Evolutionary conservation across 2,797 vertebrate genomes (phyloP), one percentile per base, ranked within the genome.

Genomic region (Sylvilagus floridanus): DNA sequence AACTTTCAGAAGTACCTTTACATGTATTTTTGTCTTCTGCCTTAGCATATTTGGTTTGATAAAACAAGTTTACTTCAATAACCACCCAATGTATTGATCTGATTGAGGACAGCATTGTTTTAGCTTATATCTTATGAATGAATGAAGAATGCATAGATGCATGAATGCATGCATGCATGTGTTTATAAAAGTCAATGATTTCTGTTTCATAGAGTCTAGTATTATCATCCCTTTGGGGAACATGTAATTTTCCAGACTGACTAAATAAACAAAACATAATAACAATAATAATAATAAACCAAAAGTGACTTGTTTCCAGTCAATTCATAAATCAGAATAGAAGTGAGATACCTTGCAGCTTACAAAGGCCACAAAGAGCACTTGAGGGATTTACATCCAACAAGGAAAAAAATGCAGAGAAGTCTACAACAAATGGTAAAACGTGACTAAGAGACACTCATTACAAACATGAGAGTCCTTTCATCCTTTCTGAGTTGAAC

Each of bases 11-110:
- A 57, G 54, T 57, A 57, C 54, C 54, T 6, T 57, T 17, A 7
- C 54, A 57, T 16, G 13, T 57, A 7, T 52, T 62, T 94, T n/a
- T 65, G 14, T 65, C 85, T 88, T 21, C 62, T 76, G 28, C 9
- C n/a, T 95, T 68, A 69, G 7, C 8, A 57, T 76, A 86, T 9
- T 82, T 77, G 7, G 2, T 72, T 86, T 89, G 21, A 76, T 78
- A 88, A 68, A 95, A 77, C 14, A 37, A 60, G 73, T 62, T 95
- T 85, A 79, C 32, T 84, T 72, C 90, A 71, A n/a, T 75, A 88
- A 72, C 6, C 35, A 19, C 7, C 8, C 52, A 76, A 69, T 24
- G 63, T 60, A 76, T 26, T 82, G 30, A n/a, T 83, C 63, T 62
- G 8, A 81, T 0, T 47, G 28, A 83, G 2, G 6, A 47, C 50